A percentile compares a stretch with the other conserved stretches of the same genome.
Evolutionary conservation across 2,888 invertebrate species (phyloP).

Genomic region (Epinotia ramella): DNA sequence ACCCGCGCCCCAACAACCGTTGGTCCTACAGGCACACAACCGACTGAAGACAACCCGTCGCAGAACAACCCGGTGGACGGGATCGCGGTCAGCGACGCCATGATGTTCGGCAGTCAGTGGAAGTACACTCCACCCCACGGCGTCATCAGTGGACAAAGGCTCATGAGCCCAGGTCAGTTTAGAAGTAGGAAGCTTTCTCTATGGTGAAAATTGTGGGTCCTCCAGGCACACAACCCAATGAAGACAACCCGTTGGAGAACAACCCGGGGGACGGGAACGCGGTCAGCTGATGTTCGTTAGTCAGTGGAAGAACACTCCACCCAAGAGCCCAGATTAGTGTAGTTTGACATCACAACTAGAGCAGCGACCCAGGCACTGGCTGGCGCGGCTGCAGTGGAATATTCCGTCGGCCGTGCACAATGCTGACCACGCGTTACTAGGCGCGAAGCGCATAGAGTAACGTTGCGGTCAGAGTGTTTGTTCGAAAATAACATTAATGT

Average conservation of each 20-base stretch:
- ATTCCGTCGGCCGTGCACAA: no score
- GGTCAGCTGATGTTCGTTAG: slow-evolving; percentile 58
- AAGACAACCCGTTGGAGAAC: slow-evolving; percentile 70
- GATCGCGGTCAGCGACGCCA: slow-evolving; percentile 63
- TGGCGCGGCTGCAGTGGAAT: no score
- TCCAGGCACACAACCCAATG: no score
- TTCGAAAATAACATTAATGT: no score
- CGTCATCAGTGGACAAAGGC: slow-evolving; percentile 58
- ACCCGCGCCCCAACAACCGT: slow-evolving; percentile 65
- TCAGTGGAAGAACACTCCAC: slow-evolving; percentile 70
- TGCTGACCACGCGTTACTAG: no score
- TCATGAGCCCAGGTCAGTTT: slow-evolving; percentile 65
- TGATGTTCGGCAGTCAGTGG: slow-evolving; percentile 68
- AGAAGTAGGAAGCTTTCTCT: not conserved
- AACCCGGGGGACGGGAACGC: slow-evolving; percentile 73
- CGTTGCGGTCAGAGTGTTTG: no score
- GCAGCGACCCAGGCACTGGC: not conserved
- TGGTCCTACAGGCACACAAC: slow-evolving; percentile 51
- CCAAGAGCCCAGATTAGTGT: slow-evolving; percentile 58
- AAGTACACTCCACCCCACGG: slow-evolving; percentile 64
- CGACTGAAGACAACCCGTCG: slow-evolving; percentile 63
- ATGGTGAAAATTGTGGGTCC: slow-evolving; percentile 3
- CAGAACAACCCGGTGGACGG: slow-evolving; percentile 78
- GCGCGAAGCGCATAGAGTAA: no score
- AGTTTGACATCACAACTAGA: not conserved